phyloP scores from a whole-genome alignment of 2,888 invertebrate genomes.

The Limulus polyphemus region DNA sequence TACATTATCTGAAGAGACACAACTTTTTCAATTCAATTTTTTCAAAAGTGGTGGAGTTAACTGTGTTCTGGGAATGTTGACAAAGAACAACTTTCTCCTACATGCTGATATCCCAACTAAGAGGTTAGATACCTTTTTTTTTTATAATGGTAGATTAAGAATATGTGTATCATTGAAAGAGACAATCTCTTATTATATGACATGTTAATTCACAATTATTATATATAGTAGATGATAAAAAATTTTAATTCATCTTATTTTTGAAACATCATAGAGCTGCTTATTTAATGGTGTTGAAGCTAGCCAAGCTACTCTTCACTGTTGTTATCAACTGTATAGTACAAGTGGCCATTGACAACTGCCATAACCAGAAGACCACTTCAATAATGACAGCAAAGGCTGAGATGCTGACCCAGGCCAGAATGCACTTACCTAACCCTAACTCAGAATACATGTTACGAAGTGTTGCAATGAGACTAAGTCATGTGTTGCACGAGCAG shows the following conservation, averaged over 20 bases:
- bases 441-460: slow-evolving; percentile 70
- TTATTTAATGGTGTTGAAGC: slow-evolving; percentile 70
- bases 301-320: slow-evolving; percentile 76
- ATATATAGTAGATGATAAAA: too few species aligned
- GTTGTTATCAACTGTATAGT: slow-evolving; percentile 58
- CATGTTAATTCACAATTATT: too few species aligned
- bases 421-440: slow-evolving; percentile 69
- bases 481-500: slow-evolving; percentile 65
- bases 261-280: slow-evolving; percentile 48
- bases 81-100: slow-evolving; percentile 62
- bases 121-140: slow-evolving; percentile 24
- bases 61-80: slow-evolving; percentile 61
- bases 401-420: slow-evolving; percentile 59
- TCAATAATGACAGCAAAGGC: slow-evolving; percentile 29
- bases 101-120: slow-evolving; percentile 62
- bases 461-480: slow-evolving; percentile 67
- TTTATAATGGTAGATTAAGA: too few species aligned
- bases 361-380: not conserved
- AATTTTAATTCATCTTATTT: too few species aligned
- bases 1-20: slow-evolving; percentile 55
- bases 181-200: too few species aligned
- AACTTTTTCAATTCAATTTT: slow-evolving; percentile 56
- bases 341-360: slow-evolving; percentile 31
- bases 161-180: too few species aligned
- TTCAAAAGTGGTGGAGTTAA: slow-evolving; percentile 53